These are phyloP conservation scores for Ailurus styani DNA, from an alignment of 2,113 vertebrate genomes.

Conservation along the genomic window DNA sequence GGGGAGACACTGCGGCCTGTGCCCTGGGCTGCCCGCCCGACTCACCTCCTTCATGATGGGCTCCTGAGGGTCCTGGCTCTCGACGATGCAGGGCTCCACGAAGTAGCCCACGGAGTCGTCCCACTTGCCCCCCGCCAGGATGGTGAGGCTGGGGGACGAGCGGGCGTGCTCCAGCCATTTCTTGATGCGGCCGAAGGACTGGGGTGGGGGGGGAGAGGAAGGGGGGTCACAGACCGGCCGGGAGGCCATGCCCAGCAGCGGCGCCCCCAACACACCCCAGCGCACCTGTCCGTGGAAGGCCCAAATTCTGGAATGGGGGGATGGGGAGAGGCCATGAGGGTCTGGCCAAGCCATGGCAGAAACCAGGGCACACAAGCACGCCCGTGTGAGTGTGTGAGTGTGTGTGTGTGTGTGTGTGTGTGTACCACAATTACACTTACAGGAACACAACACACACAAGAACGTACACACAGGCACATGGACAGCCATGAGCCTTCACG, in stretches of 20 bases:
- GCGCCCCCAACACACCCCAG: neutral
- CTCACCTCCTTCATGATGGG: slow-evolving; percentile 94
- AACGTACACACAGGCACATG: fast-evolving
- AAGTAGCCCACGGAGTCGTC: slow-evolving; percentile 89
- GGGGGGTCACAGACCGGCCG: fast-evolving
- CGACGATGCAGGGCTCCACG: slow-evolving; percentile 92
- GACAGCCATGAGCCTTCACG: fast-evolving
- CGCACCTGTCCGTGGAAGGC: neutral
- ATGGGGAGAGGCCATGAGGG: neutral
- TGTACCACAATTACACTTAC: fast-evolving
- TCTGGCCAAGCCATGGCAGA: neutral
- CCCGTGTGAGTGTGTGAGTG: fast-evolving
- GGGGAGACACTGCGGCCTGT: fast-evolving
- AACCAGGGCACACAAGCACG: fast-evolving
- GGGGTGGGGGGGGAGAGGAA: fast-evolving
- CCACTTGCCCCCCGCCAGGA: slow-evolving; percentile 91
- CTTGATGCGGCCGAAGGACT: slow-evolving; percentile 91
- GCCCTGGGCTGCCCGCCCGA: fast-evolving
- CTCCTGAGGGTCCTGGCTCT: slow-evolving; percentile 89
- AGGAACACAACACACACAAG: neutral
- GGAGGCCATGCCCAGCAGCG: neutral
- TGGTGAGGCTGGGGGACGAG: slow-evolving; percentile 84
- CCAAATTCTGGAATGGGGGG: neutral
- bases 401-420: neutral
- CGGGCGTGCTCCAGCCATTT: slow-evolving; percentile 88